Evolutionary conservation across 2,113 vertebrate species (phyloP).

Genomic region (Lophochroa leadbeateri): DNA sequence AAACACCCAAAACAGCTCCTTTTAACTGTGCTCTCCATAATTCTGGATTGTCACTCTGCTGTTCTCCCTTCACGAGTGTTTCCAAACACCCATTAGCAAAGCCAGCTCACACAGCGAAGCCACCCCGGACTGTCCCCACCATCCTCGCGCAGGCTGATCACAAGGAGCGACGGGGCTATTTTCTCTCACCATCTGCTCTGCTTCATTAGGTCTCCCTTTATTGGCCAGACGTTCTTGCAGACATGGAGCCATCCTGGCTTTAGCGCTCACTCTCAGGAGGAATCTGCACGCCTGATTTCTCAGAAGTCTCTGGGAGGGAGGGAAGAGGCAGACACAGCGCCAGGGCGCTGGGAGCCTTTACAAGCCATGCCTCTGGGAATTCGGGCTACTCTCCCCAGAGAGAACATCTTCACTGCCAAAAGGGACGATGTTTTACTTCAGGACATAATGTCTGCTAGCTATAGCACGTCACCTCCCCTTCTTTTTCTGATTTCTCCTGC

Average conservation of each 20-base stretch:
- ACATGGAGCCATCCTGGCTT: not conserved
- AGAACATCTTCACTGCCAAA: not conserved
- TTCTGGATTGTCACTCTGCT: not conserved
- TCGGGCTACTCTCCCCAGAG: not conserved
- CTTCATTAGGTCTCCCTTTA: not conserved
- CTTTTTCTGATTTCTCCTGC: not conserved
- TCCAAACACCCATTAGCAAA: not conserved
- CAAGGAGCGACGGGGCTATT: not conserved
- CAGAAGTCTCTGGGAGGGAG: not conserved
- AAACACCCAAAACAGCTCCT: not conserved
- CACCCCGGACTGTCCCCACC: not conserved
- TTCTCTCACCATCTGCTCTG: slow-evolving; percentile 38
- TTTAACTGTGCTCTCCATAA: not conserved
- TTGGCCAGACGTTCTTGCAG: not conserved
- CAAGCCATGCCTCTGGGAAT: not conserved
- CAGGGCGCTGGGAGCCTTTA: not conserved
- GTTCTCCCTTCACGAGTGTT: not conserved
- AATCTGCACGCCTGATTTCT: not conserved
- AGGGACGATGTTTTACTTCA: not conserved
- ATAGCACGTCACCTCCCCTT: not conserved
- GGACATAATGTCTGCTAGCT: not conserved
- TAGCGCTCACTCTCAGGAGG: not conserved
- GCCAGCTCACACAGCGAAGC: not conserved
- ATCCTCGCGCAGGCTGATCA: not conserved
- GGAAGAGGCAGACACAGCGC: not conserved